phyloP scores from a whole-genome alignment of 2,888 invertebrate genomes.

The Acrocyrtus sp. region DNA sequence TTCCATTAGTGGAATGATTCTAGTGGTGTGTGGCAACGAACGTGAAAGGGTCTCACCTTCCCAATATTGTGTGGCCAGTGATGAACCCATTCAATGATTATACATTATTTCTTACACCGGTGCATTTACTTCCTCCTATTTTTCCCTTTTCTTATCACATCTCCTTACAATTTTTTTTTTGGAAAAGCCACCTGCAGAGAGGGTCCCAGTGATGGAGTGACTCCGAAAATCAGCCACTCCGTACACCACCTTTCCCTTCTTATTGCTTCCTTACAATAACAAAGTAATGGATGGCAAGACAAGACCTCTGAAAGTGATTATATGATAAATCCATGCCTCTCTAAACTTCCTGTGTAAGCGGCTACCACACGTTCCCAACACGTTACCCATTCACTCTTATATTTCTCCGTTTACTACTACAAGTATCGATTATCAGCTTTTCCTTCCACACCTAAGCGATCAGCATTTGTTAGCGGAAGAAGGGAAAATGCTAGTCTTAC shows the following conservation, averaged over 20 bases:
- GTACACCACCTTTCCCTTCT: no score
- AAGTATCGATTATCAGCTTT: constrained; percentile 50
- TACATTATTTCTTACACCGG: constrained; percentile 6
- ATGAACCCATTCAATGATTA: constrained; percentile 23
- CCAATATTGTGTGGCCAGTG: not conserved
- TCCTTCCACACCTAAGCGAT: constrained; percentile 36
- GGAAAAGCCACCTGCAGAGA: constrained; percentile 28
- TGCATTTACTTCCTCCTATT: constrained; percentile 24
- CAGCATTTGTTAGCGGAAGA: constrained; percentile 22
- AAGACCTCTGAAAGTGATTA: not conserved
- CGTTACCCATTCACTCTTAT: not conserved
- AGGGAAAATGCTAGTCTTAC: constrained; percentile 7
- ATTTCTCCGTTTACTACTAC: not conserved
- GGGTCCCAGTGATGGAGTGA: not conserved
- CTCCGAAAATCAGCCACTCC: not conserved
- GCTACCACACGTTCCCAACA: not conserved
- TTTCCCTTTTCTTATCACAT: constrained; percentile 1
- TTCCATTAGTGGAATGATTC: constrained; percentile 4
- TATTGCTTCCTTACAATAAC: no score
- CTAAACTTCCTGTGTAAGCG: not conserved
- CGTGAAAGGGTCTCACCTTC: not conserved
- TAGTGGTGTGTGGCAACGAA: not conserved
- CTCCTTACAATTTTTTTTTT: not conserved
- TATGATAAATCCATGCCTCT: not conserved
- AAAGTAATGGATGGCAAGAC: not conserved